Base-by-base conservation (phyloP, 2,888 invertebrate species). In the Tetranychus truncatus region DNA sequence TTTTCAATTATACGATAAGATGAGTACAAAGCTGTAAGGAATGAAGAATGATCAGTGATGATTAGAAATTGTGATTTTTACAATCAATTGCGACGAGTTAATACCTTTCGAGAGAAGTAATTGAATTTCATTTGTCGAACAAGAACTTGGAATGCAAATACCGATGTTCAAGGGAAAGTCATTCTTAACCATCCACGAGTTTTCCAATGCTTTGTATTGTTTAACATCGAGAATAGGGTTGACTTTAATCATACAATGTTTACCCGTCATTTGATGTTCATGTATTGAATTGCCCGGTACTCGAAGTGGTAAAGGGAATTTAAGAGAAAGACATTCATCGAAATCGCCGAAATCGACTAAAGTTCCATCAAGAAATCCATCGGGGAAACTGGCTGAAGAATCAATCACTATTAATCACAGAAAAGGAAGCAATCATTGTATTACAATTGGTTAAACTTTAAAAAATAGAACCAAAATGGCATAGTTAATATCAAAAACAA, bases 61-160 rank as follows among this genome's bases (percentile, higher is more conserved):
- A 55, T 9, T 55, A 1, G 55, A 55, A 55, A 55, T 55, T 3
- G 55, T 55, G 34, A 3, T 34, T 34, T 4, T 0, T 5, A 34
- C 5, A 34, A 6, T 55, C 15, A 3, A 55, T 55, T 15, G 2
- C 55, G 15, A 55, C 55, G 15, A 15, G 9, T 15, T 6, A 3
- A 1, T 69, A 69, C 69, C 69, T 20, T 69, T n/a, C 6, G n/a
- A 24, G 20, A 69, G 69, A 18, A 69, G 11, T 6, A 11, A 11
- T 9, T 24, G 34, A 20, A 72, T 46, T 20, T 72, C 72, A 18
- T 44, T 15, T 5, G 15, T 20, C 15, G 72, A 72, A 44, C 72
- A 72, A 72, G 72, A n/a, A 18, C 20, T 45, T 46, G 72, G 72
- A 45, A 72, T 72, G 20, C 72, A 72, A 72, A 72, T 20, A 5